Evolutionary conservation across 2,797 vertebrate genomes (phyloP).

Genomic region (Vireo griseus): DNA sequence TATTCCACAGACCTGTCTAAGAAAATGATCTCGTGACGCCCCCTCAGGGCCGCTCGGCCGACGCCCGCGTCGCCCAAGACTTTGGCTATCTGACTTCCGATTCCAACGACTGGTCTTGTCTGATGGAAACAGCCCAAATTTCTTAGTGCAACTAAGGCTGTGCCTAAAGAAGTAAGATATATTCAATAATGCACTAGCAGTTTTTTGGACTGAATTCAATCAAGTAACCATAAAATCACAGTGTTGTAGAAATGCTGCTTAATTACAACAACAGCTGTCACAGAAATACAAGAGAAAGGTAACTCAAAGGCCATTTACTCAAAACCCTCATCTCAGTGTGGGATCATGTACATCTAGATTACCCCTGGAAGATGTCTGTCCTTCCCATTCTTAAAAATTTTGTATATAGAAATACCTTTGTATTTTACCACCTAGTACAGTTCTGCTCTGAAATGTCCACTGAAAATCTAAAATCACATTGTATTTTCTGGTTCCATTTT

Average conservation of each 20-base stretch:
- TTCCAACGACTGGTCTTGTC: slow-evolving; percentile 81
- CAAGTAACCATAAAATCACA: neutral
- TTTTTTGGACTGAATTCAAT: neutral
- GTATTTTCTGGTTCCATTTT: neutral
- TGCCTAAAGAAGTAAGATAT: slow-evolving; percentile 79
- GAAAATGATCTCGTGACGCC: slow-evolving; percentile 82
- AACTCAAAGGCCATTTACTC: neutral
- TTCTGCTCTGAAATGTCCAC: neutral
- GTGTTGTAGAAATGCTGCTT: neutral
- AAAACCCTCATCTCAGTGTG: neutral
- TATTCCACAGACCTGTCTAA: slow-evolving; percentile 84
- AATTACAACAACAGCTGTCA: neutral
- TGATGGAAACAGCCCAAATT: slow-evolving; percentile 84
- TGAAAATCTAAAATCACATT: neutral
- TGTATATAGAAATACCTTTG: neutral
- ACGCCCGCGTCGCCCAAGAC: slow-evolving; percentile 83
- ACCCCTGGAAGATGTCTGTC: neutral
- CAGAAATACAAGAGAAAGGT: neutral
- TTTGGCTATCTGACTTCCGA: slow-evolving; percentile 79
- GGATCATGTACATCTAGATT: neutral
- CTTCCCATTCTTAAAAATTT: neutral
- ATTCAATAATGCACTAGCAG: slow-evolving; percentile 26
- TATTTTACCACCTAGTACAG: neutral
- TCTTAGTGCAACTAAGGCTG: slow-evolving; percentile 91
- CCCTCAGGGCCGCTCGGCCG: slow-evolving; percentile 84